Evolutionary conservation across 2,113 vertebrate species (phyloP), one percentile per base, ranked within the genome.

Genomic region (Pardalotus punctatus): DNA sequence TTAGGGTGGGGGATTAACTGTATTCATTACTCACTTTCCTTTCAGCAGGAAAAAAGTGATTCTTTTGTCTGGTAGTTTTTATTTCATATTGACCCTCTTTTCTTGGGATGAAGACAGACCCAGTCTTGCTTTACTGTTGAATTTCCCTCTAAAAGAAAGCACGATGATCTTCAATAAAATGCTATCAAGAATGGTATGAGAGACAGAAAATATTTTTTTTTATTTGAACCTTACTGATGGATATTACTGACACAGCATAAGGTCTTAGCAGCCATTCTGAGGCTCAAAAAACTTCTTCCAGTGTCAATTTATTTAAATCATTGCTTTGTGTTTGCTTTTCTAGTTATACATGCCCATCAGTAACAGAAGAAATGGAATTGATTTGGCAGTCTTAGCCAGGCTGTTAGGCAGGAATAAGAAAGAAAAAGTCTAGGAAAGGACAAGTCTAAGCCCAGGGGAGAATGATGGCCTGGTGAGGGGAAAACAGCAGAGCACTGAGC

Each of bases 301-400:
- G 14, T 88, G 67, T 81, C 76, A 91, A 65, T 82, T 48, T 84
- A 24, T 93, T 93, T 91, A 93, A 92, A 60, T 60, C 16, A 70
- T 27, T 89, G 57, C 24, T 95, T 72, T 92, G 58, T 86, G 35
- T 93, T 95, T 93, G 33, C 22, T 78, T 28, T 90, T 86, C 82
- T 86, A 92, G 60, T 72, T 69, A 78, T 90, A 91, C 12, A 56
- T 60, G 94, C 65, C 36, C 57, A 81, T 65, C 40, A 93, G 72
- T 77, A 89, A 91, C 23, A 82, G 58, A 91, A 93, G 64, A 93
- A 91, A 91, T 73, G 77, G 31, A 95, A 91, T 53, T 94, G 65
- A 71, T 81, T 88, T 90, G 51, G 60, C 47, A 60, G 35, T 83
- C 56, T 93, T 70, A 88, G 54, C 43, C 70, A 90, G 45, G 33